Evolutionary conservation across 2,113 vertebrate genomes (phyloP).

Genomic region (Caracal caracal): DNA sequence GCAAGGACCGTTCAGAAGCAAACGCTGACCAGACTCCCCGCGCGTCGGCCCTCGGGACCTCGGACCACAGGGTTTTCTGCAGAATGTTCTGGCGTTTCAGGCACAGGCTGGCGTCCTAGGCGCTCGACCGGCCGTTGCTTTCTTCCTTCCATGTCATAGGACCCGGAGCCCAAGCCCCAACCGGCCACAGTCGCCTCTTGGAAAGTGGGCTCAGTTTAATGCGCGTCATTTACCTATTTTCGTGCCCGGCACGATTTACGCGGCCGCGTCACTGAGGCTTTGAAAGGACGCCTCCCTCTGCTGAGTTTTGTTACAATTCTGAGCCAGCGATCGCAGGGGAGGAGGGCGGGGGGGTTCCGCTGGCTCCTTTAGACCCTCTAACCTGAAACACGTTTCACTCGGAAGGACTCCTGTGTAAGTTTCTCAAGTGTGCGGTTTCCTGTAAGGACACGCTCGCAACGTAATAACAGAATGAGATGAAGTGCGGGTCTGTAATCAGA

Average conservation of each 20-base stretch:
- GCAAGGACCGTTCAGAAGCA: no score
- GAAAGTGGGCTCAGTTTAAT: accelerated
- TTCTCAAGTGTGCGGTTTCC: not conserved
- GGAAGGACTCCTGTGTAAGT: accelerated
- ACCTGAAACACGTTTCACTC: not conserved
- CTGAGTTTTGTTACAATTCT: not conserved
- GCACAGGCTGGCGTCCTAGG: accelerated
- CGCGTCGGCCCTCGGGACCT: no score
- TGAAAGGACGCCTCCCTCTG: not conserved
- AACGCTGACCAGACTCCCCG: no score
- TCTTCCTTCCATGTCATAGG: not conserved
- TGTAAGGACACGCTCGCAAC: accelerated
- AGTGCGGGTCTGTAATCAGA: not conserved
- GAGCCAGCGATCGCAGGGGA: not conserved
- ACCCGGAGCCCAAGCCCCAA: not conserved
- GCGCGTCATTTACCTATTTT: no score
- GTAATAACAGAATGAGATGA: not conserved
- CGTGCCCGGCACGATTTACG: not conserved
- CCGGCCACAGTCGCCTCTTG: not conserved
- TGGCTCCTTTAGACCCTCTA: not conserved
- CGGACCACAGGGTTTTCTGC: no score
- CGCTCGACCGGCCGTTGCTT: accelerated
- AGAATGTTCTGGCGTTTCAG: not conserved
- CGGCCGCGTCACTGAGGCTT: accelerated
- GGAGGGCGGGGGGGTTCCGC: not conserved